Evolutionary conservation across 2,113 vertebrate genomes (phyloP).

Genomic region (Phalacrocorax brasilianus): DNA sequence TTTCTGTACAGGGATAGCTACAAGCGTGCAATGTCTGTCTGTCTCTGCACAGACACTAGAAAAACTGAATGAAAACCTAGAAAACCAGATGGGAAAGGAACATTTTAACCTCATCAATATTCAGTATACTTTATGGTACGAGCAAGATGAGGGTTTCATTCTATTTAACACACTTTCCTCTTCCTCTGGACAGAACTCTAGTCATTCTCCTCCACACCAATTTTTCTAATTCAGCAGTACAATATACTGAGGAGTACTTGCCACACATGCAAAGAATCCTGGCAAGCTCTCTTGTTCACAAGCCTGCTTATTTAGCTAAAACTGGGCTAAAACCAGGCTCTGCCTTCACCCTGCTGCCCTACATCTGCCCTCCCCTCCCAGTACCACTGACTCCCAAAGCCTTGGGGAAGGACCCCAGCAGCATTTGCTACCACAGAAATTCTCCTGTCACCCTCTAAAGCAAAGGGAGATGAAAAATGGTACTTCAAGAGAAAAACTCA

Average conservation of each 20-base stretch:
- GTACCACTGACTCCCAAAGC: not conserved
- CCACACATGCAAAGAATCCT: accelerated
- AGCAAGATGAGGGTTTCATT: not conserved
- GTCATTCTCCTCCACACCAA: not conserved
- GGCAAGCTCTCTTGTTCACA: not conserved
- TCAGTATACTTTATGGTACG: not conserved
- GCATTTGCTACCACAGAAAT: not conserved
- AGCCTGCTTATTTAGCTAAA: not conserved
- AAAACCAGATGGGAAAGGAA: not conserved
- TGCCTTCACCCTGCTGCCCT: not conserved
- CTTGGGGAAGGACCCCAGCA: not conserved
- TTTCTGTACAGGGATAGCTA: not conserved
- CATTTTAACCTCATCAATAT: not conserved
- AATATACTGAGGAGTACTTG: not conserved
- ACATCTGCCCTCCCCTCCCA: not conserved
- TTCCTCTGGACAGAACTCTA: not conserved
- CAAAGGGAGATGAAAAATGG: not conserved
- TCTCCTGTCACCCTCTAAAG: not conserved
- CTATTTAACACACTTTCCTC: not conserved
- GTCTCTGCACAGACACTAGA: not conserved
- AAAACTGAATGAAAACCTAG: not conserved
- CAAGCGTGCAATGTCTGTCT: accelerated
- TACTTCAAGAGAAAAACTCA: not conserved
- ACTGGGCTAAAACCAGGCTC: not conserved
- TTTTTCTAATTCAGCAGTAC: not conserved